Base-by-base conservation (phyloP, 1,140 invertebrate genomes). In the Aphaenogaster ashmeadi region DNA sequence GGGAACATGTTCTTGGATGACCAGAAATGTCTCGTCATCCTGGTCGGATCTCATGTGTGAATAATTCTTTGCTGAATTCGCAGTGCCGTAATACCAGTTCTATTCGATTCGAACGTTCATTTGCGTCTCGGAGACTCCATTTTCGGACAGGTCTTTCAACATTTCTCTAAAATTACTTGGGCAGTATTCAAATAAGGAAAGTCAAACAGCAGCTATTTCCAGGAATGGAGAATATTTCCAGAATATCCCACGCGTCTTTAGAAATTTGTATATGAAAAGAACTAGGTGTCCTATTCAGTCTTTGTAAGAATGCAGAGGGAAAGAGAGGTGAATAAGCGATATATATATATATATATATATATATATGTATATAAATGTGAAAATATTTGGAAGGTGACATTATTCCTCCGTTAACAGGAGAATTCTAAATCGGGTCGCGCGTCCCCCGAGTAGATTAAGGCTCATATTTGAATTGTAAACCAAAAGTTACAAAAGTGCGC, bases 191-290 rank as follows among this genome's bases (percentile, higher is more conserved):
- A n/a, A 50, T 47, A 47, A 62, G 15, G 33, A 21, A 33, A 74
- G 44, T 33, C 50, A 50, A 50, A 50, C 69, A 60, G 13, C 27
- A 21, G 52, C 41, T 75, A 47, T 60, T 74, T 84, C 56, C 27
- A 27, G 27, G 27, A 74, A 47, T 47, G 54, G 27, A 84, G 9
- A 62, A 75, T 75, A 60, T 84, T 84, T 60, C 27, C 41, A 38
- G 58, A 41, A 64, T 84, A 21, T 27, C 69, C 27, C 44, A 72
- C 21, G 69, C 27, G 69, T 33, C 54, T 41, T 21, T 60, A 58
- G 54, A 75, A 36, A 75, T 84, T 84, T 84, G 80, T 71, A 13
- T 84, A 75, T 84, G 80, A 84, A 84, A 84, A 62, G 69, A 75
- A 47, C 47, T 50, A 75, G 80, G 38, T 50, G 27, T 27, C 27